Percentiles rank a stretch among this genome's conserved stretches.
Evolutionary conservation across 2,888 invertebrate species (phyloP).

Genomic region (Rhagium mordax): DNA sequence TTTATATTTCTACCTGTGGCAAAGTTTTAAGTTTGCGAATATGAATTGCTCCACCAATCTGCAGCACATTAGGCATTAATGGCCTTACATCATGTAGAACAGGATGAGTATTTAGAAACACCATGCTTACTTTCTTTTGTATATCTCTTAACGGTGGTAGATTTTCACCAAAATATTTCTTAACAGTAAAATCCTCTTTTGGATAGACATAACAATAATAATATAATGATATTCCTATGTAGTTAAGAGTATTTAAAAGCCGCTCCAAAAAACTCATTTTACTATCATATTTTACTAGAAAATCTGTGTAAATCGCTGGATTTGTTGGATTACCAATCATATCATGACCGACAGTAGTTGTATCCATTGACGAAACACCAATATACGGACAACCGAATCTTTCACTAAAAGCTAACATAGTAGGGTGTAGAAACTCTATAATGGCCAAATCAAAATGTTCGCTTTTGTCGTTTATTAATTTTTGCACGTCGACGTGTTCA

Average conservation of each 20-base stretch:
- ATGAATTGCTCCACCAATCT: slow-evolving; percentile 56
- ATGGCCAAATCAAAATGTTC: slow-evolving; percentile 32
- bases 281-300: slow-evolving; percentile 45
- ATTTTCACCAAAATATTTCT: slow-evolving; percentile 55
- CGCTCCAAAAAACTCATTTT: slow-evolving; percentile 35
- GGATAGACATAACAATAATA: slow-evolving; percentile 38
- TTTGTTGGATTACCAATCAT: slow-evolving; percentile 57
- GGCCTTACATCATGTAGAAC: slow-evolving; percentile 57
- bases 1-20: slow-evolving; percentile 48
- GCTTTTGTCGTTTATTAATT: slow-evolving; percentile 32
- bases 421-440: slow-evolving; percentile 45
- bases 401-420: slow-evolving; percentile 54
- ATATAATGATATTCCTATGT: slow-evolving; percentile 8
- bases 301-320: slow-evolving; percentile 60
- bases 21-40: slow-evolving; percentile 48
- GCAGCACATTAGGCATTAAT: slow-evolving; percentile 56
- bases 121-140: slow-evolving; percentile 54
- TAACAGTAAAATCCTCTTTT: slow-evolving; percentile 45
- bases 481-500: slow-evolving; percentile 33
- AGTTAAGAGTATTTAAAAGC: slow-evolving; percentile 27
- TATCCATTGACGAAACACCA: slow-evolving; percentile 57
- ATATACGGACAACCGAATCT: slow-evolving; percentile 60
- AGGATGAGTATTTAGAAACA: slow-evolving; percentile 60
- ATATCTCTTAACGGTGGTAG: slow-evolving; percentile 52
- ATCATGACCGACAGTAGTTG: slow-evolving; percentile 47